Evolutionary conservation across 2,888 invertebrate species (phyloP), one percentile per base, ranked within the genome.

Genomic region (Leptinotarsa tumamoca): DNA sequence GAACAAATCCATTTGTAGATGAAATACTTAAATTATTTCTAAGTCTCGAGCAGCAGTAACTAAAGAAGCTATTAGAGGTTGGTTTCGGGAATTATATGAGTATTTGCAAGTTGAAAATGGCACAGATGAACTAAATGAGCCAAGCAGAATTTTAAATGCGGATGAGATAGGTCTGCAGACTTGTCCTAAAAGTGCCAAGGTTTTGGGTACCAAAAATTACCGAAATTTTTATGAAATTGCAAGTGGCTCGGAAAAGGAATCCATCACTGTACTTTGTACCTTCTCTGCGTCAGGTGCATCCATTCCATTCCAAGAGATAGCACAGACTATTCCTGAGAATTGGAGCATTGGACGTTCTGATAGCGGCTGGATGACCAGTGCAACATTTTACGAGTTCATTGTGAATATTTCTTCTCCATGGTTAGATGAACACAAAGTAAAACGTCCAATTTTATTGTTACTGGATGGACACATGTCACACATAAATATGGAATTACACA

Each of bases 301-400:
- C 50, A 75, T 77, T 52, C 81, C 43, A 77, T 83, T 58, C 82
- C 82, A 43, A 76, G 72, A 67, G 82, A 58, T 83, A 21, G 74
- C 78, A 33, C 43, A 75, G 51, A 76, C 77, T 56, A 73, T 84
- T 66, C 84, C 83, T 15, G 75, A 80, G 17, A 76, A 71, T 33
- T 84, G 77, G 76, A 73, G 66, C 52, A 78, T 83, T 21, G 81
- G 81, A 51, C 70, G 82, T 73, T 78, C 75, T 18, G 82, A 83
- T 74, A 56, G 71, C 18, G 83, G 82, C 63, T 83, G 82, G 83
- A 82, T 83, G 82, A 71, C 68, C 54, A 70, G 78, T 51, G 73
- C 68, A 14, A 71, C 71, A 15, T 54, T 54, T n/a, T 54, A 54
- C 18, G 54, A 54, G 17, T 54, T 54, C 4, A n/a, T 54, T n/a